Conservation (phyloP, 2,797 vertebrate genomes). For the Semotilus atromaculatus region DNA sequence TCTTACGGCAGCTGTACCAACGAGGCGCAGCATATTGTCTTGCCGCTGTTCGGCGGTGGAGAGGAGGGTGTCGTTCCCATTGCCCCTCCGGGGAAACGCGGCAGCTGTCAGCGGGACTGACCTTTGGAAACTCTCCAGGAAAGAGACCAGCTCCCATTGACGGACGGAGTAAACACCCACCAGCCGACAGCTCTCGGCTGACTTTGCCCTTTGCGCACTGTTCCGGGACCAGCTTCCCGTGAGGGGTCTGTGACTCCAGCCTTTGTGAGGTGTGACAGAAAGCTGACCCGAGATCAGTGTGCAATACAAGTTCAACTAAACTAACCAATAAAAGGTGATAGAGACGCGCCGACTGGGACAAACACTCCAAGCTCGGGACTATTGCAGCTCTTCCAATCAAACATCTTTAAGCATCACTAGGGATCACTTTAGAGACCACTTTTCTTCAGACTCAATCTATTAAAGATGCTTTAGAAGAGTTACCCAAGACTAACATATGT, state of each 20-base stretch:
- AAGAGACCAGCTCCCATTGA: slow-evolving; percentile 20
- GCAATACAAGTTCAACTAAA: slow-evolving; percentile 2
- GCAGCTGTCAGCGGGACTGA: slow-evolving; percentile 48
- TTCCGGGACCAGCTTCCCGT: slow-evolving; percentile 33
- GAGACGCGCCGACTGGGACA: not conserved
- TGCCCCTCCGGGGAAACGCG: slow-evolving; percentile 24
- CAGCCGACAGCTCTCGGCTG: slow-evolving; percentile 13
- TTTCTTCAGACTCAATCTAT: slow-evolving; percentile 4
- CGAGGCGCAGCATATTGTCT: slow-evolving; percentile 41
- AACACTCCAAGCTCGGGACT: slow-evolving; percentile 3
- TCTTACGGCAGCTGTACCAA: slow-evolving; percentile 8
- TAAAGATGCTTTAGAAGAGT: not conserved
- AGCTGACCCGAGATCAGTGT: slow-evolving; percentile 15
- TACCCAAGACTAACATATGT: not conserved
- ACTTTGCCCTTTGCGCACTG: slow-evolving; percentile 29
- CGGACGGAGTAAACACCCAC: slow-evolving; percentile 16
- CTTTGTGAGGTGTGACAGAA: not conserved
- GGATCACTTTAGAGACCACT: slow-evolving; percentile 1
- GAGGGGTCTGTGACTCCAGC: slow-evolving; percentile 8
- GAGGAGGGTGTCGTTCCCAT: slow-evolving; percentile 41
- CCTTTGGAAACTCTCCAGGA: slow-evolving; percentile 40
- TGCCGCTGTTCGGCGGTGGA: slow-evolving; percentile 18
- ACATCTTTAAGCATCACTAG: not conserved
- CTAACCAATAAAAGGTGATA: not conserved
- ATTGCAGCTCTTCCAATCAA: slow-evolving; percentile 15